Evolutionary conservation across 2,797 vertebrate species (phyloP), one percentile per base, ranked within the genome.

Genomic region (Remorina albescens): DNA sequence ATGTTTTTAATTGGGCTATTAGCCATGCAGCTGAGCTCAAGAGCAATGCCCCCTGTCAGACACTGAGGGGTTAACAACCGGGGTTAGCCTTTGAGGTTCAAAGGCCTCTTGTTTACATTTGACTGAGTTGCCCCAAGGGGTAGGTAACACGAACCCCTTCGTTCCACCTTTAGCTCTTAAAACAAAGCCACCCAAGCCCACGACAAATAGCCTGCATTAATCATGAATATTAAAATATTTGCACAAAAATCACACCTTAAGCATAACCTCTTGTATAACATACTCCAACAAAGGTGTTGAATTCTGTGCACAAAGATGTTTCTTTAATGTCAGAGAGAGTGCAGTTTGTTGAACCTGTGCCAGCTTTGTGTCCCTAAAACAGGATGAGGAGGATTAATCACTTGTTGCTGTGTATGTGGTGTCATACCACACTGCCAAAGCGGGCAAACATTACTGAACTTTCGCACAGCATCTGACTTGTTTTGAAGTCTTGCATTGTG

Each of bases 1-100:
- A 81, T 85, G 83, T 79, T 91, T 92, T 93, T 93, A 94, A 94
- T 94, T 93, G 90, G 86, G 23, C 81, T 81, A 92, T 92, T 93
- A 91, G 86, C 81, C 78, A 86, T 91, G 89, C 85, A 87, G 90
- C 66, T 80, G 61, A 86, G 72, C 85, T 82, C 62, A 59, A 88
- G 86, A 89, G 80, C 55, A 78, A 89, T 81, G 90, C 88, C 80
- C 84, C 85, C 87, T 83, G 89, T 91, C 86, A 92, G 87, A 86
- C 79, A 82, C 50, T 10, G 81, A 86, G 81, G 90, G 92, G 88
- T 91, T 93, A 92, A 92, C 83, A 68, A 90, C 82, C 55, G 74
- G 76, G 86, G 89, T 86, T 84, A 86, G 84, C 72, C 83, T 88
- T 83, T 88, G 80, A 90, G 89, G 92, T 93, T 94, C 90, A 92